phyloP scores from a whole-genome alignment of 1,140 invertebrate genomes.

The Bombyx mandarina region DNA sequence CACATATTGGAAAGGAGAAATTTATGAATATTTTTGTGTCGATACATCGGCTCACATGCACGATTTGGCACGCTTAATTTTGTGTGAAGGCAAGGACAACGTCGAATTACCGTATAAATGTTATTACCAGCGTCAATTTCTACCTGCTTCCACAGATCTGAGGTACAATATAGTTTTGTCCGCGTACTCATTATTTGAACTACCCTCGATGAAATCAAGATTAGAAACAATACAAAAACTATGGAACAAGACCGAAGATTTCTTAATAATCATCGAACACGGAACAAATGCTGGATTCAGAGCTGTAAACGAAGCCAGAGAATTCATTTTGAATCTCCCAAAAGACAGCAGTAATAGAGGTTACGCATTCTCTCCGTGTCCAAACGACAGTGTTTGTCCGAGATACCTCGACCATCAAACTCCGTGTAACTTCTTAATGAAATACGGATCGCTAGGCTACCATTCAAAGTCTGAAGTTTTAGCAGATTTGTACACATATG shows the following conservation, averaged over 20 bases:
- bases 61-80: constrained; percentile 80
- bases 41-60: constrained; percentile 87
- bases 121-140: constrained; percentile 84
- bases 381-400: constrained; percentile 85
- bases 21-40: constrained; percentile 87
- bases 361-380: constrained; percentile 87
- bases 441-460: constrained; percentile 74
- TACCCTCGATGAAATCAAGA: constrained; percentile 77
- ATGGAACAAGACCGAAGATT: constrained; percentile 89
- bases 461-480: constrained; percentile 42
- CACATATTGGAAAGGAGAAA: constrained; percentile 76
- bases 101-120: constrained; percentile 71
- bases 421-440: constrained; percentile 84
- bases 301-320: constrained; percentile 82
- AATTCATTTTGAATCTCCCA: constrained; percentile 76
- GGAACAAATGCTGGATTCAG: constrained; percentile 86
- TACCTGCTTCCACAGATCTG: constrained; percentile 74
- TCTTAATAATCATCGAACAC: constrained; percentile 87
- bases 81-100: constrained; percentile 76
- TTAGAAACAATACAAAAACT: constrained; percentile 82
- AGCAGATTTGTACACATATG: constrained; percentile 79
- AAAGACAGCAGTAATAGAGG: constrained; percentile 43
- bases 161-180: constrained; percentile 86
- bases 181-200: constrained; percentile 86
- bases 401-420: constrained; percentile 73